Base-by-base conservation (phyloP, 2,888 invertebrate genomes). In the Tenthredo amoena region DNA sequence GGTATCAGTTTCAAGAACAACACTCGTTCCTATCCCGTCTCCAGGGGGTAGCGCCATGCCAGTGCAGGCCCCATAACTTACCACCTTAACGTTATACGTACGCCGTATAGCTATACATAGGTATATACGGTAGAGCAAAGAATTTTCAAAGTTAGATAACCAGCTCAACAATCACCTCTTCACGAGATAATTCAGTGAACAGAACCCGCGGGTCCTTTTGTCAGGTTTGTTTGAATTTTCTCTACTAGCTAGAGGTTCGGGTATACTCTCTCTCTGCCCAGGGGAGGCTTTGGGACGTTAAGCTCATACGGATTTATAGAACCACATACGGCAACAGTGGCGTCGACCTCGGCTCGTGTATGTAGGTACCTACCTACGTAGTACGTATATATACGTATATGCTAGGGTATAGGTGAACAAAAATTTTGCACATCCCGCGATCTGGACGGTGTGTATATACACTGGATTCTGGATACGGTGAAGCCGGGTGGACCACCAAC, bases 201-300 rank as follows among this genome's bases (percentile, higher is more conserved):
- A 68, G 68, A 31, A 68, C 68, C 68, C 31, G 18, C 68, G 68
- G 31, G 31, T 68, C 31, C 31, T 68, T 68, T 68, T 68, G 34
- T 68, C 68, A 62, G 62, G 62, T 34, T 34, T 68, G 68, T 68
- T 68, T 34, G 55, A 55, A 55, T 68, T 34, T 68, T 34, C 15
- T 68, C 34, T 15, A 18, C 31, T 31, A 18, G 37, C 40, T n/a
- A 58, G 62, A 37, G 62, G 26, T 77, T 55, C 15, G 21, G 31
- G 26, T 68, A 34, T 68, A 18, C 68, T 68, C 34, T 68, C 74
- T 37, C 55, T 21, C 81, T 37, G 81, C 89, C 91, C 92, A 90
- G 91, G 93, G 92, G 92, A 94, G 94, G 94, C 94, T 94, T 94
- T 94, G 94, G 91, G 92, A 92, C 92, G 91, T 92, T 94, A 94